Evolutionary conservation across 1,140 invertebrate genomes (phyloP).

Genomic region (Pseudoatta argentina): DNA sequence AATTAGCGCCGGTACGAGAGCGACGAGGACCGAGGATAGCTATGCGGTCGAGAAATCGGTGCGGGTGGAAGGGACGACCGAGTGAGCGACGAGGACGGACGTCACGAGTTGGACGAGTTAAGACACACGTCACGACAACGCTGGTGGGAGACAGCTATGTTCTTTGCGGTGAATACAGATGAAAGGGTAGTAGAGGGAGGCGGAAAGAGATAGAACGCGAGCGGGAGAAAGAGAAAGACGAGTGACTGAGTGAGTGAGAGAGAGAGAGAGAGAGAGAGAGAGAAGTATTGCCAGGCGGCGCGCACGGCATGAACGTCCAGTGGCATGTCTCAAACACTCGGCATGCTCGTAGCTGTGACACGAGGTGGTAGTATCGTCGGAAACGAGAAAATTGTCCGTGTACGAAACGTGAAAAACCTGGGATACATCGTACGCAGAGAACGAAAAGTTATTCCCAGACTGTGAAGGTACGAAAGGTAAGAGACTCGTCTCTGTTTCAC

Average conservation of each 20-base stretch:
- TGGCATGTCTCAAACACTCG: slow-evolving; percentile 84
- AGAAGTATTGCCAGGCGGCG: slow-evolving; percentile 74
- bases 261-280: slow-evolving; percentile 6
- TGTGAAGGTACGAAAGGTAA: background rate
- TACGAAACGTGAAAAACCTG: background rate
- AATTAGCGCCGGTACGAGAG: background rate
- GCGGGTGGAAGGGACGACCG: slow-evolving; percentile 7
- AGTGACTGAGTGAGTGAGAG: slow-evolving; percentile 33
- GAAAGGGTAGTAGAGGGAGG: slow-evolving; percentile 37
- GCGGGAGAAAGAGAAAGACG: slow-evolving; percentile 53
- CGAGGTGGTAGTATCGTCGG: slow-evolving; percentile 73
- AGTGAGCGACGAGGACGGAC: slow-evolving; percentile 10
- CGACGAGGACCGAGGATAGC: background rate
- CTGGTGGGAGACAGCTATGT: slow-evolving; percentile 31
- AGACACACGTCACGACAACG: background rate
- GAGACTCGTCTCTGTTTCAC: background rate
- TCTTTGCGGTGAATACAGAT: slow-evolving; percentile 44
- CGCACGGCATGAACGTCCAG: slow-evolving; percentile 81
- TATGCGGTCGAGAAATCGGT: background rate
- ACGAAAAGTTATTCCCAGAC: background rate
- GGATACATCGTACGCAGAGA: slow-evolving; percentile 5
- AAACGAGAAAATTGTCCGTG: slow-evolving; percentile 67
- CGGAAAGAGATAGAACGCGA: slow-evolving; percentile 13
- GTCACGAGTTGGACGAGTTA: background rate
- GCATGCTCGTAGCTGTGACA: slow-evolving; percentile 82